Percentiles rank a stretch among this genome's conserved stretches.
phyloP scores from a whole-genome alignment of 2,113 vertebrate species.

The Phylloscopus trochilus region DNA sequence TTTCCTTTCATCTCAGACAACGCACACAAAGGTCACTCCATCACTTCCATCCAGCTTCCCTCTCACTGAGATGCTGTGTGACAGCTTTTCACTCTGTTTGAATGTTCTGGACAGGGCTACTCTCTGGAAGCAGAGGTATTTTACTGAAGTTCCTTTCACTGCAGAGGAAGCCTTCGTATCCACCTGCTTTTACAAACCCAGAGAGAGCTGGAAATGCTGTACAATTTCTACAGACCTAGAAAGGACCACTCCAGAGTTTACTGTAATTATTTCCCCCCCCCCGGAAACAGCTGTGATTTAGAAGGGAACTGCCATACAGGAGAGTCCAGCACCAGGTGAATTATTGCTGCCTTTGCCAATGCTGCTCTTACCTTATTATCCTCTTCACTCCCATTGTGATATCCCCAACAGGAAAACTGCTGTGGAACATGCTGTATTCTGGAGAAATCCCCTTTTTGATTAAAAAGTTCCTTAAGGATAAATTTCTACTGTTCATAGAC shows the following conservation, averaged over 20 bases:
- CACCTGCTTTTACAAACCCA: not conserved
- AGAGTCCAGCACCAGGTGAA: not conserved
- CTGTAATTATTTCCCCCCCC: no score
- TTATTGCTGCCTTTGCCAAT: not conserved
- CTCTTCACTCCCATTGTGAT: fast-evolving
- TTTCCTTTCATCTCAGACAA: not conserved
- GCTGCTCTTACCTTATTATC: not conserved
- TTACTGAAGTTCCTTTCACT: not conserved
- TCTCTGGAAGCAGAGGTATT: not conserved
- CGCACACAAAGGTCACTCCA: not conserved
- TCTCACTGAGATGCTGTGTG: not conserved
- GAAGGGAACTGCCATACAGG: not conserved
- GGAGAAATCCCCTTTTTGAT: not conserved
- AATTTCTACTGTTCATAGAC: not conserved
- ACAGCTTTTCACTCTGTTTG: not conserved
- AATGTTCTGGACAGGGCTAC: not conserved
- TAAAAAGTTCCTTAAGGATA: not conserved
- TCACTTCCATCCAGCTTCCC: not conserved
- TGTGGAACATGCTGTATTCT: not conserved
- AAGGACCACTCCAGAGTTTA: not conserved
- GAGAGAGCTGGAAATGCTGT: not conserved
- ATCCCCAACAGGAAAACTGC: not conserved
- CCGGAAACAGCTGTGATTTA: not conserved
- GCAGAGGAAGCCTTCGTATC: not conserved
- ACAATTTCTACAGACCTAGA: not conserved